Percentiles rank a stretch among this genome's conserved stretches.
Conservation (phyloP, 2,888 invertebrate species). For the Carcina quercana region DNA sequence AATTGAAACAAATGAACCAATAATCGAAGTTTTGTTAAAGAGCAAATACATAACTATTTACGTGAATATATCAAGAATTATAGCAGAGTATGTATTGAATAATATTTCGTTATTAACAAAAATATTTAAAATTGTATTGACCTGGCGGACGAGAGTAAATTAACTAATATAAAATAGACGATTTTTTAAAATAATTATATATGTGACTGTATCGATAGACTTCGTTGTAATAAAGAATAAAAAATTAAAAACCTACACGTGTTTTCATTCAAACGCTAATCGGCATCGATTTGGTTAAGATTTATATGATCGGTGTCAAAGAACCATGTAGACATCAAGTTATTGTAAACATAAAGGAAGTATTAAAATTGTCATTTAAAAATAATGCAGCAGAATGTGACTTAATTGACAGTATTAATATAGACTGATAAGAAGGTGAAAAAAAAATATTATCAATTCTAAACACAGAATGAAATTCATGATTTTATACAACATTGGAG, state of each 20-base stretch:
- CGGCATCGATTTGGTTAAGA: background rate
- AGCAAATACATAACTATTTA: no score
- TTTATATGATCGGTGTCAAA: background rate
- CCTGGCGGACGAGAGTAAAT: slow-evolving; percentile 2
- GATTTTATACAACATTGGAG: slow-evolving; percentile 40
- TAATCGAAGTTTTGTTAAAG: no score
- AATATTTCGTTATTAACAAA: no score
- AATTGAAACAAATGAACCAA: no score
- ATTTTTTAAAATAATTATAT: slow-evolving; percentile 39
- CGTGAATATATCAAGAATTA: no score
- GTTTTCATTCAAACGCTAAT: background rate
- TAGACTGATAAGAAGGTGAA: slow-evolving; percentile 13
- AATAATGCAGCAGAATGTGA: background rate
- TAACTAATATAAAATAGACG: slow-evolving; percentile 19
- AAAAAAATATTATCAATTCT: slow-evolving; percentile 41
- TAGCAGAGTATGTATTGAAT: no score
- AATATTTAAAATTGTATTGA: no score
- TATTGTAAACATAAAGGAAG: background rate
- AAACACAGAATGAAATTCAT: slow-evolving; percentile 43
- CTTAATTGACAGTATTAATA: slow-evolving; percentile 15
- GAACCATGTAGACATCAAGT: background rate
- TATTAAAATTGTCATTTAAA: background rate
- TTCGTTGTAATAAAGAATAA: slow-evolving; percentile 63
- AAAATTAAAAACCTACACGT: slow-evolving; percentile 13
- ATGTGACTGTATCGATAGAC: slow-evolving; percentile 63